Percentiles rank a stretch among this genome's conserved stretches.
These are phyloP conservation scores for Heliothis subflexa DNA, from an alignment of 1,140 invertebrate species.

Conservation along the genomic window DNA sequence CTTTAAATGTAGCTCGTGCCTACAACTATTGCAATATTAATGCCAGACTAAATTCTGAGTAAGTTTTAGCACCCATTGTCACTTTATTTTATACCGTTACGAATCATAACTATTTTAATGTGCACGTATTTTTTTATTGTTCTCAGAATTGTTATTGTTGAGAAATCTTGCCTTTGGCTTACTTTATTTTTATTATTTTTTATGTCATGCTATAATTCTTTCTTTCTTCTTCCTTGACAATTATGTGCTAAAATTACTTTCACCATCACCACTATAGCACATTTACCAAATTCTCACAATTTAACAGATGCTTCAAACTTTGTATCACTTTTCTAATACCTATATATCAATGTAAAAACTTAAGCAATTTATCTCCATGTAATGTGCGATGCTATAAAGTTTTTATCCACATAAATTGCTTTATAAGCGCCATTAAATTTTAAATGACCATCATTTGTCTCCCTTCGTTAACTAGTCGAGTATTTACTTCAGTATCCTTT, in stretches of 20 bases:
- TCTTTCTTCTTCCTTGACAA: too few species aligned
- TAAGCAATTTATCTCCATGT: constrained; percentile 32
- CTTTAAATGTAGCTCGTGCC: neutral
- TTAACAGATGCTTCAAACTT: neutral
- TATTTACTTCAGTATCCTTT: constrained; percentile 61
- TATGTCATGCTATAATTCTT: neutral
- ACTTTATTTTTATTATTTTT: neutral
- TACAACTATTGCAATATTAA: constrained; percentile 7
- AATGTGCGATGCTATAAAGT: constrained; percentile 31
- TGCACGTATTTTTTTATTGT: constrained; percentile 10
- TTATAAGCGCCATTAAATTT: constrained; percentile 63
- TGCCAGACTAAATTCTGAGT: neutral
- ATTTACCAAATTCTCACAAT: neutral
- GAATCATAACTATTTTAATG: constrained; percentile 25
- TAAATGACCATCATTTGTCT: constrained; percentile 64
- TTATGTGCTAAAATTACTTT: neutral
- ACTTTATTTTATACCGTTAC: constrained; percentile 23
- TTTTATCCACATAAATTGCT: constrained; percentile 56
- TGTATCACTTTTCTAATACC: neutral
- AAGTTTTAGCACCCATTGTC: constrained; percentile 23
- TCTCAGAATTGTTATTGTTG: constrained; percentile 17
- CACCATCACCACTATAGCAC: neutral
- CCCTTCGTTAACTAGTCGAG: constrained; percentile 56
- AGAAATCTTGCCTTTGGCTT: neutral
- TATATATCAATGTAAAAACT: constrained; percentile 2